Percentiles rank a stretch among this genome's conserved stretches.
Evolutionary conservation across 1,140 invertebrate genomes (phyloP).

Genomic region (Lordiphosa collinella): DNA sequence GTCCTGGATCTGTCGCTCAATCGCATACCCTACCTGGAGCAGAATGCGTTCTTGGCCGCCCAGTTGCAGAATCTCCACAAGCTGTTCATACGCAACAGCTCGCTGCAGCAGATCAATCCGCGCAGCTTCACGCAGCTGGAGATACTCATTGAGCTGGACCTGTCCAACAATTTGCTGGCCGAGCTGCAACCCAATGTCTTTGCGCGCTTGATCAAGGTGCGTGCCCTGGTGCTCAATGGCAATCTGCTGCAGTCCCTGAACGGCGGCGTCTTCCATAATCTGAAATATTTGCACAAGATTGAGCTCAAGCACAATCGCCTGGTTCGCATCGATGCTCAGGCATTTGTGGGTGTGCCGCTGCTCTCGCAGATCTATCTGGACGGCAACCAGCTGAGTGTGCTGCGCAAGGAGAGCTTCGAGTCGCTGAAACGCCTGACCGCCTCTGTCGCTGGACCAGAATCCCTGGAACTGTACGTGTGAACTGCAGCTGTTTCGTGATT

Average conservation of each 20-base stretch:
- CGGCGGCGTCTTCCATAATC: slow-evolving; percentile 86
- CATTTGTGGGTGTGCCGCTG: slow-evolving; percentile 85
- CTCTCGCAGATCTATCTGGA: slow-evolving; percentile 85
- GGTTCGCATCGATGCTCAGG: slow-evolving; percentile 83
- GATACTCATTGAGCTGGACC: slow-evolving; percentile 90
- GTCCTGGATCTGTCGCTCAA: slow-evolving; percentile 88
- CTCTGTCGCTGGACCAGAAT: slow-evolving; percentile 88
- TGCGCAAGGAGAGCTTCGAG: slow-evolving; percentile 82
- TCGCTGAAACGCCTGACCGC: slow-evolving; percentile 84
- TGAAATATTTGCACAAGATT: slow-evolving; percentile 87
- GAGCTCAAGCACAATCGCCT: slow-evolving; percentile 87
- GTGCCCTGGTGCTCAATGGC: slow-evolving; percentile 85
- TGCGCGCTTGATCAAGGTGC: slow-evolving; percentile 84
- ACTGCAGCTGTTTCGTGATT: slow-evolving; percentile 88
- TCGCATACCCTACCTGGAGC: slow-evolving; percentile 83
- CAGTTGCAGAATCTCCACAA: slow-evolving; percentile 89
- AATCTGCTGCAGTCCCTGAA: slow-evolving; percentile 86
- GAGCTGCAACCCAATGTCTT: slow-evolving; percentile 86
- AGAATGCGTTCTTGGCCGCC: slow-evolving; percentile 84
- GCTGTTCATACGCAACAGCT: slow-evolving; percentile 85
- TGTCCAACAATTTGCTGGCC: slow-evolving; percentile 87
- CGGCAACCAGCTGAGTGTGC: slow-evolving; percentile 85
- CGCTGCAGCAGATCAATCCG: slow-evolving; percentile 84
- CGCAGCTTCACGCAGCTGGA: slow-evolving; percentile 86
- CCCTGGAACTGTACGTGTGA: slow-evolving; percentile 94